Base-by-base conservation (phyloP, 2,113 vertebrate genomes). In the Typhlomys cinereus region DNA sequence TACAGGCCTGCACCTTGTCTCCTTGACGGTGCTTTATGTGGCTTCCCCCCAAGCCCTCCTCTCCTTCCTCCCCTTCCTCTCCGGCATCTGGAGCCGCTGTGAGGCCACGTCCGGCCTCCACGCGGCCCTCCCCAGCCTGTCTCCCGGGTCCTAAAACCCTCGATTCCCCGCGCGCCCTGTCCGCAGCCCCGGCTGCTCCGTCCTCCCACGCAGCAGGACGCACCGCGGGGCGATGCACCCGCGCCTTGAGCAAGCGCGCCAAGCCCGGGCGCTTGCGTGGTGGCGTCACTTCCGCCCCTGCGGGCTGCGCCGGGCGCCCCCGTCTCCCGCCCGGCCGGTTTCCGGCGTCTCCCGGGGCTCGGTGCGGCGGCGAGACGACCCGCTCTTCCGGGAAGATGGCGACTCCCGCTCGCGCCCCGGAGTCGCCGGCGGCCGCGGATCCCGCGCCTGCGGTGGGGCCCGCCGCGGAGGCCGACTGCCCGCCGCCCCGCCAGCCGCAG, bases 321-420 rank as follows among this genome's bases (percentile, higher is more conserved):
- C 69, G 23, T 31, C 14, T 31, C 69, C 25, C 7, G 18, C 23
- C 44, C 36, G 73, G 94, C 95, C 64, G 62, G 75, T 83, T 96
- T 96, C 96, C 96, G 96, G 89, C 34, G 81, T 96, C 84, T 92
- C 93, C 92, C 94, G 95, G 93, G 96, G 93, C 84, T 93, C 92
- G 83, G 75, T 93, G 92, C 44, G 92, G 50, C 67, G 91, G 41
- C 83, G 90, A 93, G 93, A 91, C 66, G 86, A 50, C 91, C 88
- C 31, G 96, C 44, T 71, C 95, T 98, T 98, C 98, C 97, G 98
- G 97, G 73, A 97, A 97, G 74, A 98, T 98, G 98, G 97, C 97
- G 95, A 34, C 95, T 11, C 31, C 71, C 95, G 2, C 20, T 5
- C 25, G 23, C 31, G 12, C 9, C 48, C 48, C 79, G 76, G 96